A percentile compares a stretch with the other conserved stretches of the same genome.
These are phyloP conservation scores for Hydrolagus affinis DNA, from an alignment of 2,113 vertebrate genomes.

Conservation along the genomic window DNA sequence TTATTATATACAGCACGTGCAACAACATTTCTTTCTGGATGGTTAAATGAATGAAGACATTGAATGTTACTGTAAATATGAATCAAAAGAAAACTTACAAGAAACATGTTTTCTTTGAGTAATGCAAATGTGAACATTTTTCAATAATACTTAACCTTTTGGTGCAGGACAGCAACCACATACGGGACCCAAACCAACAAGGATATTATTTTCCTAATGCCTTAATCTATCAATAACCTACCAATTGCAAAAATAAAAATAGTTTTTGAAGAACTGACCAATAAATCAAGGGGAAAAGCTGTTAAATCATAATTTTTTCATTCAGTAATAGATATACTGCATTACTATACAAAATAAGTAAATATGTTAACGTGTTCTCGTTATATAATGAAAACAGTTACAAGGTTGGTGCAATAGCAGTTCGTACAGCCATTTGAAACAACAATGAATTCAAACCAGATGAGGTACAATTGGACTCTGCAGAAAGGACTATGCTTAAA, in stretches of 20 bases:
- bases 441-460: not conserved
- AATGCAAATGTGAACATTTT: slow-evolving; percentile 72
- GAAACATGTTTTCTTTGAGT: slow-evolving; percentile 70
- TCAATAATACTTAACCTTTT: slow-evolving; percentile 80
- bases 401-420: not conserved
- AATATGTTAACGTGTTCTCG: not conserved
- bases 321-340: not conserved
- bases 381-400: not conserved
- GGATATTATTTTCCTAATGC: slow-evolving; percentile 34
- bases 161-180: slow-evolving; percentile 63
- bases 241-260: not conserved
- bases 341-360: not conserved
- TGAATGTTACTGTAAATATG: slow-evolving; percentile 83
- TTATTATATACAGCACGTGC: slow-evolving; percentile 95
- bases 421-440: not conserved
- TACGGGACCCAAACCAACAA: slow-evolving; percentile 57
- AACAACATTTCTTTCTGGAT: slow-evolving; percentile 99
- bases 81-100: slow-evolving; percentile 79
- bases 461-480: not conserved
- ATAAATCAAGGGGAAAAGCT: too few species aligned
- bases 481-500: not conserved
- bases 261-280: not conserved
- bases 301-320: not conserved
- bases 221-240: not conserved
- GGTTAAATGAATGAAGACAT: slow-evolving; percentile 97